Evolutionary conservation across 2,888 invertebrate species (phyloP), one percentile per base, ranked within the genome.

Genomic region (Tenthredo scrophulariae): DNA sequence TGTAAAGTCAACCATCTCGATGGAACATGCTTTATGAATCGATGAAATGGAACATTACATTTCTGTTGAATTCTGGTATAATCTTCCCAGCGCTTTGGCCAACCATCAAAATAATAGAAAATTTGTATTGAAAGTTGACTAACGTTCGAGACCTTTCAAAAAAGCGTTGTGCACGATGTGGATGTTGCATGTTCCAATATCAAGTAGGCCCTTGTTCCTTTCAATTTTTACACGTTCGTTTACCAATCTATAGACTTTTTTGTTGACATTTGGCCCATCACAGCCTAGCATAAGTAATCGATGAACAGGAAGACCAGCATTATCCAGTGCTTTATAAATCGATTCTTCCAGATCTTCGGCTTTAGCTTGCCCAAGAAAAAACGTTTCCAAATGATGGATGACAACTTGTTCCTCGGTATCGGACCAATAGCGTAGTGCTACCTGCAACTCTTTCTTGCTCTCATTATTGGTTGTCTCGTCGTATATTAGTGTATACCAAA

Each of bases 11-110:
- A 75, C 86, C 85, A 86, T 77, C 86, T 79, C 22, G 72, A 80
- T 33, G 62, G 77, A 50, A 86, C 86, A 84, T 86, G 86, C 62
- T 86, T 86, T 43, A 86, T 84, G 72, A 86, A 86, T 54, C 84
- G 70, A 84, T 84, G 79, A 58, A 15, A 50, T n/a, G 86, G 86
- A 50, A 84, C 82, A 65, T 82, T 75, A 58, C 80, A 50, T 40
- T 83, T 83, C 54, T 58, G 62, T 85, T 86, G 86, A 84, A 86
- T 85, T 62, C n/a, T 58, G 18, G 72, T 50, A 85, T 54, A 86
- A 86, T 86, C 86, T 33, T 86, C 85, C 54, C 62, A 74, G 43
- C 86, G 18, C 70, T 70, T 58, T 62, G 85, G 86, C 82, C 84
- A 85, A 65, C 85, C 85, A 75, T 86, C 80, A 80, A 84, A 86